Evolutionary conservation across 2,113 vertebrate species (phyloP), one percentile per base, ranked within the genome.

Genomic region (Prionailurus viverrinus): DNA sequence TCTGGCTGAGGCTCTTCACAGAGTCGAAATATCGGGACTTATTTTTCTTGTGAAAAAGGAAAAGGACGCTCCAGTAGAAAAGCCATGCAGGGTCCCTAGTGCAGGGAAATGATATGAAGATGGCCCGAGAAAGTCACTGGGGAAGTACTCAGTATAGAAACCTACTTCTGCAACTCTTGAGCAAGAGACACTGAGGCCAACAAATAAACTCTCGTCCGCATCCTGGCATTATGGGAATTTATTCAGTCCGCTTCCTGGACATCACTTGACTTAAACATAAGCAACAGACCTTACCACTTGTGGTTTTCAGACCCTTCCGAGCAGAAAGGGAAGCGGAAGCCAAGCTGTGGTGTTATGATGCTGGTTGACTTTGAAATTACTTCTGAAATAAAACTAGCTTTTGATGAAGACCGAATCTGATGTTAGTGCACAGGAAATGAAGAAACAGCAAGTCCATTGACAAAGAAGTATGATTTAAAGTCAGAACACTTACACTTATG

Each of bases 11-110:
- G 51, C 10, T 92, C 19, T 89, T 76, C 9, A 69, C 11, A 53
- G 48, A 45, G 7, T 61, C 29, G 86, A 25, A 74, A 23, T 69
- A 41, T 79, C 73, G 7, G 45, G 29, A 76, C 15, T 48, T 48
- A 66, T 23, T 83, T 96, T 83, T 63, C 25, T 89, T 58, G 5
- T 68, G 61, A 63, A 79, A 93, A 91, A 85, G 9, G 25, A 91
- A 71, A 91, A 13, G 4, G 8, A 5, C 55, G 68, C 93, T 95
- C 6, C 9, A 63, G 31, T 12, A 66, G 66, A 74, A 71, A 63
- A 94, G 3, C 39, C 31, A 36, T 45, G 68, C 2, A 13, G 4
- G 71, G 14, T 27, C 33, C 29, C 29, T 2, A 83, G 2, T 48
- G 15, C 18, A 41, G 14, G 12, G 19, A 79, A 65, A 78, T n/a